Percentiles rank a stretch among this genome's conserved stretches.
These are phyloP conservation scores for Parasteatoda lunata DNA, from an alignment of 2,888 invertebrate species.

Conservation along the genomic window DNA sequence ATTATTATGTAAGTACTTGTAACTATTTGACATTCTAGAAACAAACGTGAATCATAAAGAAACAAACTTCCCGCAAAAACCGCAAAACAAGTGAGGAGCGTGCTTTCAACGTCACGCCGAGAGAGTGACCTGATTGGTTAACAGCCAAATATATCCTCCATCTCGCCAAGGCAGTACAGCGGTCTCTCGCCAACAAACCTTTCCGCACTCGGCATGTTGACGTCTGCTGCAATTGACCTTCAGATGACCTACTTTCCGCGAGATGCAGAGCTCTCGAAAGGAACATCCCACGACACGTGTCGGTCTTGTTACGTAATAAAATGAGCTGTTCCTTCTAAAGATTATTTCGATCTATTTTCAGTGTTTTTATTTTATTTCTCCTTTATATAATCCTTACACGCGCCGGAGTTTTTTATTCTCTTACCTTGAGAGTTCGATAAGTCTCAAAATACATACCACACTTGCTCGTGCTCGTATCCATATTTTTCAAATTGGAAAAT, in stretches of 20 bases:
- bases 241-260: constrained; percentile 58
- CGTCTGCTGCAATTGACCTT: constrained; percentile 55
- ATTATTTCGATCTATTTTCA: constrained; percentile 38
- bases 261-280: constrained; percentile 23
- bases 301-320: constrained; percentile 47
- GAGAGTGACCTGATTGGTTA: background rate
- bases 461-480: too few species aligned
- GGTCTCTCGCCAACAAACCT: background rate
- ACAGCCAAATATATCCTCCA: background rate
- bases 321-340: constrained; percentile 38
- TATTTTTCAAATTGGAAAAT: too few species aligned
- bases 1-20: too few species aligned
- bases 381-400: too few species aligned
- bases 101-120: background rate
- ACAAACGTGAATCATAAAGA: background rate
- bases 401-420: too few species aligned
- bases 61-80: background rate
- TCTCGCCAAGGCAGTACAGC: background rate
- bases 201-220: constrained; percentile 26
- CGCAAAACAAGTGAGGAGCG: background rate
- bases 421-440: too few species aligned
- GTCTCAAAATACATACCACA: too few species aligned
- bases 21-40: too few species aligned
- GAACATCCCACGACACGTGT: constrained; percentile 64
- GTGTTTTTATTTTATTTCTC: background rate